Base-by-base conservation (phyloP, 2,113 vertebrate genomes). In the Bothrops jararaca region DNA sequence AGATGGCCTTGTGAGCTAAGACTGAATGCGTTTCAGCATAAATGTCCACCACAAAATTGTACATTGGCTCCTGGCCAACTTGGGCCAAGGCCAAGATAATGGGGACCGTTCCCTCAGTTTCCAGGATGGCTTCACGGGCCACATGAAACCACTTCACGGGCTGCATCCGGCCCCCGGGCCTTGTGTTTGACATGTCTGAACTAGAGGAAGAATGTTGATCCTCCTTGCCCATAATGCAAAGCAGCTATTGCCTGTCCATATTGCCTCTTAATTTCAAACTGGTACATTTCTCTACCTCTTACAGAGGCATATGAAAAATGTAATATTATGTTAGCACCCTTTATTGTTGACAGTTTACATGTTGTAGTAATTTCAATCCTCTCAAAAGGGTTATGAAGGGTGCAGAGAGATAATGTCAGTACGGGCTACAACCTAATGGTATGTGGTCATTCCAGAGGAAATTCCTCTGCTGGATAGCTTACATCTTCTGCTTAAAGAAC, bases 171-270 rank as follows among this genome's bases (percentile, higher is more conserved):
- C 42, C 42, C 42, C 42, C 4, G 42, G 42, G 42, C 42, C 42
- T 42, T 42, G 42, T 42, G 42, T 42, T 42, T 42, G 42, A 42
- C 2, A 39, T 39, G 42, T 42, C 42, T 42, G 42, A 88, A 54
- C 52, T 86, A 69, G 22, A 89, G 74, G 88, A 94, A 94, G 91
- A 89, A 54, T 0, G 11, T 48, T 54, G 90, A 42, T 94, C 91
- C 23, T 60, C 91, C 64, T 26, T 10, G 9, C 64, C 60, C 53
- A 80, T 85, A 52, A 52, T 91, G 53, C 42, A 93, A 58, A 0
- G 0, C 0, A 1, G 23, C 54, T 87, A 12, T n/a, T 23, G 29
- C 60, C n/a, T 74, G 42, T 53, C n/a, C 52, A 53, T 42, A 80
- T 87, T 69, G 90, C 86, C 42, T 58, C 74, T 91, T 1, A 0